A percentile compares a stretch with the other conserved stretches of the same genome.
Evolutionary conservation across 2,113 vertebrate species (phyloP).

Genomic region (Tragulus kanchil): DNA sequence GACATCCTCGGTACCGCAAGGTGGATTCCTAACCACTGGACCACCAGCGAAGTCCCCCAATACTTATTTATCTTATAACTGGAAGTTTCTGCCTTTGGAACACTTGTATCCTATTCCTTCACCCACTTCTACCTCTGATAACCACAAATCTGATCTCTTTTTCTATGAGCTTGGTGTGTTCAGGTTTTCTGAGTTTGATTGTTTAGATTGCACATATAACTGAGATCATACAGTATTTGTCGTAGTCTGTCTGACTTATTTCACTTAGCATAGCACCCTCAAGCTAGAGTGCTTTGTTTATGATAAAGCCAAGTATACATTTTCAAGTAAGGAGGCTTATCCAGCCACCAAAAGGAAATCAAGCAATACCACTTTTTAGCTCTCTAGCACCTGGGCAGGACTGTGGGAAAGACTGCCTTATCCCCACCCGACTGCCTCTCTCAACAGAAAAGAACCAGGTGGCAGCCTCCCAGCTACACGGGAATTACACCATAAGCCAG

Average conservation of each 20-base stretch:
- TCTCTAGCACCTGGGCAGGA: not conserved
- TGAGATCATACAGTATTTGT: slow-evolving; percentile 20
- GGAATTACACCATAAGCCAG: not conserved
- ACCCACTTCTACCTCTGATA: not conserved
- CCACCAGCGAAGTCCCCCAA: not conserved
- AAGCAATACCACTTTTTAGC: not conserved
- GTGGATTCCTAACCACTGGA: not conserved
- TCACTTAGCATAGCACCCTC: slow-evolving; percentile 1
- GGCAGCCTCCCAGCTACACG: not conserved
- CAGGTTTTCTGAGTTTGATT: not conserved
- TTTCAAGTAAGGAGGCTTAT: slow-evolving; percentile 70
- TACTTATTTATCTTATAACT: not conserved
- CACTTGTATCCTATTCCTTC: not conserved
- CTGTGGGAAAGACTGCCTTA: slow-evolving; percentile 1
- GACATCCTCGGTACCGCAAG: not conserved
- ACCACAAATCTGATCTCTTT: slow-evolving; percentile 12
- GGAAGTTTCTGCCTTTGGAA: not conserved
- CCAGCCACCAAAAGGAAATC: slow-evolving; percentile 68
- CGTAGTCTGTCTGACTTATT: not conserved
- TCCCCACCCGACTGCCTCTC: not conserved
- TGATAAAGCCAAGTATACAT: slow-evolving; percentile 60
- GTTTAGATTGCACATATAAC: not conserved
- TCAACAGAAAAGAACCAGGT: not conserved
- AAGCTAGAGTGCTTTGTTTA: slow-evolving; percentile 50
- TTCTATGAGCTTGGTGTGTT: not conserved